A percentile compares a stretch with the other conserved stretches of the same genome.
These are phyloP conservation scores for Branchipolynoe longqiensis DNA, from an alignment of 2,888 invertebrate species.

Conservation along the genomic window DNA sequence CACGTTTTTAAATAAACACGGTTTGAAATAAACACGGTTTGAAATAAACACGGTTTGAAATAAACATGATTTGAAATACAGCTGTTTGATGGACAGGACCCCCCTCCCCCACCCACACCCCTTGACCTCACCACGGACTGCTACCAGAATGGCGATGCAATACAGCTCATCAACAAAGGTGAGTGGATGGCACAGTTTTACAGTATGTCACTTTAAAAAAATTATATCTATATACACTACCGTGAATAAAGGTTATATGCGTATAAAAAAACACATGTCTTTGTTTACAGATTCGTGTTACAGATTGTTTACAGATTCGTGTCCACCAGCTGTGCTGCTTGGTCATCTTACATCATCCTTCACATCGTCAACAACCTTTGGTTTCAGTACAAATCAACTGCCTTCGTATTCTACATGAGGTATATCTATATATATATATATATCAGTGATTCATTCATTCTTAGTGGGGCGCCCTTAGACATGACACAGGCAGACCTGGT, in stretches of 20 bases:
- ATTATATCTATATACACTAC: slow-evolving; percentile 18
- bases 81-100: not conserved
- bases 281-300: too few relatives aligned
- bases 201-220: slow-evolving; percentile 12
- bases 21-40: too few relatives aligned
- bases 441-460: not conserved
- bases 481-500: slow-evolving; percentile 17
- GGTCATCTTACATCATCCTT: not conserved
- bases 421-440: too few relatives aligned
- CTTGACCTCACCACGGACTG: not conserved
- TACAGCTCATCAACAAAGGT: slow-evolving; percentile 3
- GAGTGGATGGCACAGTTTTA: slow-evolving; percentile 26
- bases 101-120: not conserved
- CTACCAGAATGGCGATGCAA: slow-evolving; percentile 24
- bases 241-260: not conserved
- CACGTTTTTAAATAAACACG: too few relatives aligned
- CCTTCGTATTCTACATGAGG: not conserved
- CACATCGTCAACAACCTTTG: slow-evolving; percentile 8
- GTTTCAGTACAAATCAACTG: not conserved
- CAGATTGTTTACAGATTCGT: not conserved
- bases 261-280: slow-evolving; percentile 26
- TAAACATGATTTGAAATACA: too few relatives aligned
- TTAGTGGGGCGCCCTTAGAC: not conserved
- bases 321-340: not conserved
- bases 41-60: too few relatives aligned